These are phyloP conservation scores for Polypedilum pembai DNA, from an alignment of 1,140 invertebrate genomes.

Conservation along the genomic window DNA sequence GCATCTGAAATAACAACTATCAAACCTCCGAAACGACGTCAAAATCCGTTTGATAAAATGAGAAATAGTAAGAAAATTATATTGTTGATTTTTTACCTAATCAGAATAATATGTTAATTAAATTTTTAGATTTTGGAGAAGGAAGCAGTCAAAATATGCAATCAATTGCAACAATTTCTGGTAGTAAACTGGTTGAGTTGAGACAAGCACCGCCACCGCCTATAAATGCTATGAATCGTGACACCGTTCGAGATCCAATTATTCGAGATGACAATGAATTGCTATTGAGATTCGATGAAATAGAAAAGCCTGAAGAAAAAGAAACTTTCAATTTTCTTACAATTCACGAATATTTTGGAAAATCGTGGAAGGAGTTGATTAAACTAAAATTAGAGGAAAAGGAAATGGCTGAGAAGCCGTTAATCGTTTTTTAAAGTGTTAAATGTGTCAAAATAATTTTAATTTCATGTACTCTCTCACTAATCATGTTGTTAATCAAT, in stretches of 20 bases:
- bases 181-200: neutral
- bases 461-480: too few species aligned
- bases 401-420: neutral
- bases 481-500: neutral
- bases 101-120: neutral
- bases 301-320: neutral
- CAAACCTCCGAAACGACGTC: constrained; percentile 50
- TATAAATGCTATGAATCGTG: neutral
- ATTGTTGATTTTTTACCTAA: neutral
- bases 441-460: neutral
- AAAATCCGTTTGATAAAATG: constrained; percentile 61
- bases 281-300: neutral
- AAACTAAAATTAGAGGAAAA: neutral
- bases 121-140: neutral
- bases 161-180: neutral
- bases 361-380: neutral
- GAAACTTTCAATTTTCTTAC: neutral
- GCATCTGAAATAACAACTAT: neutral
- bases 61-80: constrained; percentile 30
- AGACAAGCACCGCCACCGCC: neutral
- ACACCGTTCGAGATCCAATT: neutral
- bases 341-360: neutral
- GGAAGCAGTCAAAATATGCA: neutral
- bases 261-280: neutral
- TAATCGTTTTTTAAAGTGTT: neutral